phyloP scores from a whole-genome alignment of 2,797 vertebrate species.

The Acrocephalus scirpaceus region DNA sequence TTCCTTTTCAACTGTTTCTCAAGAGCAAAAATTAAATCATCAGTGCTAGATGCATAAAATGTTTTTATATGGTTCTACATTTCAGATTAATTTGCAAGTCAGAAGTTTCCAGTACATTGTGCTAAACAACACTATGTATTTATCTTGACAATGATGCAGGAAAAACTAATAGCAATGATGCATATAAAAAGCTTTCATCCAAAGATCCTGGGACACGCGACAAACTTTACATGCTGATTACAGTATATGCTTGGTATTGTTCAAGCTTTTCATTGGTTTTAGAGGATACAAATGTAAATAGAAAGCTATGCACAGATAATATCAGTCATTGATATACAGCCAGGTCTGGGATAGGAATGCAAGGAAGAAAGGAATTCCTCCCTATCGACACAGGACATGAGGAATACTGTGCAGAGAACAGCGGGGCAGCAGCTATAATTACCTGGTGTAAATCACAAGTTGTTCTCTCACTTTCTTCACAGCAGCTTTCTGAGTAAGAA shows the following conservation, averaged over 20 bases:
- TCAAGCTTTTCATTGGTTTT: constrained; percentile 6
- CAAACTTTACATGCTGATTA: constrained; percentile 57
- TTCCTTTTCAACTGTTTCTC: constrained; percentile 25
- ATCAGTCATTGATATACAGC: background rate
- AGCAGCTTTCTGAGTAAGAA: background rate
- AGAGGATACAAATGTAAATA: background rate
- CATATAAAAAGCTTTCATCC: constrained; percentile 46
- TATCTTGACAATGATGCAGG: constrained; percentile 66
- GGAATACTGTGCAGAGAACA: background rate
- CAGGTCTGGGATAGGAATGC: background rate
- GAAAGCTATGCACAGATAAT: background rate
- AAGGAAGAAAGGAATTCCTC: background rate
- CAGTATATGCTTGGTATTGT: background rate
- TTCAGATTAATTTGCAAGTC: constrained; percentile 67
- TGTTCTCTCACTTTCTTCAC: background rate
- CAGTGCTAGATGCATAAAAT: constrained; percentile 56
- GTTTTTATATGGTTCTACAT: constrained; percentile 45
- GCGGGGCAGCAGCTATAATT: background rate
- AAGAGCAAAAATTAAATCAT: constrained; percentile 65
- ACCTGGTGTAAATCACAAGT: background rate
- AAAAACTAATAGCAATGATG: constrained; percentile 61
- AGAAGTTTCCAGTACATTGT: constrained; percentile 53
- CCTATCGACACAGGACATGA: accelerated
- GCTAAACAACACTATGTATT: constrained; percentile 59
- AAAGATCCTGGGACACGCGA: constrained; percentile 51